phyloP scores from a whole-genome alignment of 2,888 invertebrate species.

The Scaptomyza polygonia region DNA sequence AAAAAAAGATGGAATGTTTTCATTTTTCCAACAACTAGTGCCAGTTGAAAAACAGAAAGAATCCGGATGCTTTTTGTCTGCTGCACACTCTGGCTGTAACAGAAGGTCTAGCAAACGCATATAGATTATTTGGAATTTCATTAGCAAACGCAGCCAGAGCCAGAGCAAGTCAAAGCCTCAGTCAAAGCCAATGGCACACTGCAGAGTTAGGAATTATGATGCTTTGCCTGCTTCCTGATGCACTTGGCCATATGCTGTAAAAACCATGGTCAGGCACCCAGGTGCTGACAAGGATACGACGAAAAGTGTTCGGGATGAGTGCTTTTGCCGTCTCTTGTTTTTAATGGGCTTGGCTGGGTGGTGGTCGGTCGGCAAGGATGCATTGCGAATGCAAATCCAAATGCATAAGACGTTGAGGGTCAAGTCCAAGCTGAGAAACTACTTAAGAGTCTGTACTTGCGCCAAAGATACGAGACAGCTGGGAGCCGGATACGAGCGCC shows the following conservation, averaged over 20 bases:
- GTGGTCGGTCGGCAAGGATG: slow-evolving; percentile 17
- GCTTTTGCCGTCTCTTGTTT: slow-evolving; percentile 35
- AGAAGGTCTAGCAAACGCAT: slow-evolving; percentile 52
- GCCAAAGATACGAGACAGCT: slow-evolving; percentile 21
- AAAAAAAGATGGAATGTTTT: slow-evolving; percentile 16
- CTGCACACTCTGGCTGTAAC: slow-evolving; percentile 14
- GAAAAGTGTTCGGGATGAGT: slow-evolving; percentile 32
- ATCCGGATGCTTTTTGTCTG: slow-evolving; percentile 1
- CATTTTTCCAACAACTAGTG: slow-evolving; percentile 31
- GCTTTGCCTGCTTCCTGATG: slow-evolving; percentile 59
- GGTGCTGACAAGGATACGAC: slow-evolving; percentile 44
- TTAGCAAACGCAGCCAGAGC: slow-evolving; percentile 50
- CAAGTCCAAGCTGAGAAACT: slow-evolving; percentile 61
- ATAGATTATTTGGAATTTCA: slow-evolving; percentile 64
- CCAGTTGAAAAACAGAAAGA: slow-evolving; percentile 1
- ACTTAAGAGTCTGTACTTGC: slow-evolving; percentile 65
- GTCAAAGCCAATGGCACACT: slow-evolving; percentile 23
- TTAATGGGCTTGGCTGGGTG: slow-evolving; percentile 47
- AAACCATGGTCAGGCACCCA: slow-evolving; percentile 39
- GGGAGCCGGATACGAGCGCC: slow-evolving; percentile 33
- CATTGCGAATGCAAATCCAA: slow-evolving; percentile 47
- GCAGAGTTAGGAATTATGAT: slow-evolving; percentile 46
- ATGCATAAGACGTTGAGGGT: slow-evolving; percentile 59
- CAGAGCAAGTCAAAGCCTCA: slow-evolving; percentile 25
- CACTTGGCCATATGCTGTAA: slow-evolving; percentile 61